phyloP scores from a whole-genome alignment of 2,888 invertebrate genomes.

The Nomada ruficornis region DNA sequence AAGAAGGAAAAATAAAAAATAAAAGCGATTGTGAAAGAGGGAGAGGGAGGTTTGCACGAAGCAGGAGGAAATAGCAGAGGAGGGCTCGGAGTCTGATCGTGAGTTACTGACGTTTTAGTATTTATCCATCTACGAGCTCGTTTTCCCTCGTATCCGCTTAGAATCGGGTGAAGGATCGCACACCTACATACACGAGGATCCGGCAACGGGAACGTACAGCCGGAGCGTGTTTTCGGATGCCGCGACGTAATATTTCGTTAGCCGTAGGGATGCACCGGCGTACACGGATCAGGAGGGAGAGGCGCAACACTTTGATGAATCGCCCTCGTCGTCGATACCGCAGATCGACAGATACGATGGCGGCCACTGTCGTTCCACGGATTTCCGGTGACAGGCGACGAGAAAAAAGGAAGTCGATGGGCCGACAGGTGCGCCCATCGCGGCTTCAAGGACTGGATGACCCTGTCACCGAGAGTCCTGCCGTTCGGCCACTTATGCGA shows the following conservation, averaged over 20 bases:
- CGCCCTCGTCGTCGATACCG: conserved; percentile 77
- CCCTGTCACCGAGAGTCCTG: conserved; percentile 63
- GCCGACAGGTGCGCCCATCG: conserved; percentile 69
- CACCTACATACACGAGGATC: conserved; percentile 37
- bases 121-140: conserved; percentile 81
- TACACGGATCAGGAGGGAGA: conserved; percentile 40
- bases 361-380: conserved; percentile 71
- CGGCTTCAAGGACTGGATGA: conserved; percentile 70
- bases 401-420: conserved; percentile 66
- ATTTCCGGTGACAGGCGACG: conserved; percentile 68
- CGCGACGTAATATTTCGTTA: conserved; percentile 71
- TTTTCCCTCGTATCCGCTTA: conserved; percentile 75
- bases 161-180: conserved; percentile 57
- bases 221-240: conserved; percentile 51
- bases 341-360: conserved; percentile 79
- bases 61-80: conserved; percentile 65
- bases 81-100: conserved; percentile 76
- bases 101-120: conserved; percentile 83
- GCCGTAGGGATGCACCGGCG: conserved; percentile 51
- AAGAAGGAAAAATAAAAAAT: conserved; percentile 10
- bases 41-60: conserved; percentile 52
- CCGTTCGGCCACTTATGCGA: conserved; percentile 55
- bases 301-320: conserved; percentile 76
- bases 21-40: conserved; percentile 18
- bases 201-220: conserved; percentile 39